Evolutionary conservation across 2,797 vertebrate species (phyloP), one percentile per base, ranked within the genome.

Genomic region (Oreochromis grahami): DNA sequence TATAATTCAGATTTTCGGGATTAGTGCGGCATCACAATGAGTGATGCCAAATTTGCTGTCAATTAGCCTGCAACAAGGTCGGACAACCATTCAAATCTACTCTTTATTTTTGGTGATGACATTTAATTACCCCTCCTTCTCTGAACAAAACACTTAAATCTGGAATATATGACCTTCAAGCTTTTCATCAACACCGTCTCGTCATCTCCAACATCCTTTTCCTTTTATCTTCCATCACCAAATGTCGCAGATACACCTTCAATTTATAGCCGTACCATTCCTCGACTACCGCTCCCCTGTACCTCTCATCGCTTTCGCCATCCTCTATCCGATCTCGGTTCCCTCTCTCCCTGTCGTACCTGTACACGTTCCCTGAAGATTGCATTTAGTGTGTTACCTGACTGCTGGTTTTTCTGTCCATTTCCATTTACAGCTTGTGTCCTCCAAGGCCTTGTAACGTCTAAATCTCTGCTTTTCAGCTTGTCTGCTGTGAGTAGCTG

Each of bases 1-100:
- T 96, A 90, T 92, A 95, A 97, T 96, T 97, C 92, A 94, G 90
- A 96, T 96, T 92, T 88, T 87, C 90, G 85, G 82, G 92, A 89
- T 76, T 87, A 92, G 92, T 93, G 87, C 78, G 85, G 95, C 86
- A 81, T 95, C 26, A 90, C 63, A 87, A 76, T 95, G 91, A 92
- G 87, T 91, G 77, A 91, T 83, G 96, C 92, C 84, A 95, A 94
- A 95, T 90, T 94, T 86, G 92, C 82, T 85, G 48, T 86, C 90
- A 72, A 70, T 88, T 93, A 88, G 86, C 65, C 92, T 90, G 94
- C 92, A 96, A 96, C 90, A 92, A 96, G 91, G 86, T 93, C 93
- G 4, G 26, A 74, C 70, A 74, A 72, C 81, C 43, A 83, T 84
- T 95, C 95, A 90, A 90, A 93, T 94, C 88, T 91, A 90, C 77